These are phyloP conservation scores for Melanotaenia parkinsoni DNA, from an alignment of 2,797 vertebrate genomes.

Conservation along the genomic window DNA sequence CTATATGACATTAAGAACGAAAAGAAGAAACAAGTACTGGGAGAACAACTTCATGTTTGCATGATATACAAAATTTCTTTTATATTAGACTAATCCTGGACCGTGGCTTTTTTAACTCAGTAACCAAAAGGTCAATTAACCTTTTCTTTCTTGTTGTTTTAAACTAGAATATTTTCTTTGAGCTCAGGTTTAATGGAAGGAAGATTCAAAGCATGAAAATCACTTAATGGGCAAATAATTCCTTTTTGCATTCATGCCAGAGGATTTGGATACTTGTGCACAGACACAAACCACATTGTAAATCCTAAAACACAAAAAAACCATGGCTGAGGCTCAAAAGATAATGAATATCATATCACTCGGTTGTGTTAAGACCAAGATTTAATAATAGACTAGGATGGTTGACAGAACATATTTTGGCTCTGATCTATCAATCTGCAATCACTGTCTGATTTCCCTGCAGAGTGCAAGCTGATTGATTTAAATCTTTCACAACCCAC, in stretches of 20 bases:
- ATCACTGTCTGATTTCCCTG: slow-evolving; percentile 28
- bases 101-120: slow-evolving; percentile 3
- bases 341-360: slow-evolving; percentile 19
- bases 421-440: slow-evolving; percentile 40
- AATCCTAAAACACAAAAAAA: neutral
- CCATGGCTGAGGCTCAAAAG: neutral
- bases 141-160: slow-evolving; percentile 26
- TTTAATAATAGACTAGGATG: neutral
- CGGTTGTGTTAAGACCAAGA: slow-evolving; percentile 12
- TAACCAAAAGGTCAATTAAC: slow-evolving; percentile 50
- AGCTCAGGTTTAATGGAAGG: too few relatives aligned
- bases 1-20: too few relatives aligned
- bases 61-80: slow-evolving; percentile 1
- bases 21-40: too few relatives aligned
- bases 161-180: too few relatives aligned
- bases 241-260: slow-evolving; percentile 4
- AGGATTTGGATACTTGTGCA: slow-evolving; percentile 24
- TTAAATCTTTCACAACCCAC: slow-evolving; percentile 22
- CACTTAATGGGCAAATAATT: slow-evolving; percentile 45
- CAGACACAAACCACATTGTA: neutral
- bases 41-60: too few relatives aligned
- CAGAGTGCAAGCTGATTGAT: slow-evolving; percentile 35
- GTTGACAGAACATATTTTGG: slow-evolving; percentile 34
- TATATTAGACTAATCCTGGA: slow-evolving; percentile 19
- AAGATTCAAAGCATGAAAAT: slow-evolving; percentile 41